Base-by-base conservation (phyloP, 2,113 vertebrate genomes). In the Crotalus helleri region DNA sequence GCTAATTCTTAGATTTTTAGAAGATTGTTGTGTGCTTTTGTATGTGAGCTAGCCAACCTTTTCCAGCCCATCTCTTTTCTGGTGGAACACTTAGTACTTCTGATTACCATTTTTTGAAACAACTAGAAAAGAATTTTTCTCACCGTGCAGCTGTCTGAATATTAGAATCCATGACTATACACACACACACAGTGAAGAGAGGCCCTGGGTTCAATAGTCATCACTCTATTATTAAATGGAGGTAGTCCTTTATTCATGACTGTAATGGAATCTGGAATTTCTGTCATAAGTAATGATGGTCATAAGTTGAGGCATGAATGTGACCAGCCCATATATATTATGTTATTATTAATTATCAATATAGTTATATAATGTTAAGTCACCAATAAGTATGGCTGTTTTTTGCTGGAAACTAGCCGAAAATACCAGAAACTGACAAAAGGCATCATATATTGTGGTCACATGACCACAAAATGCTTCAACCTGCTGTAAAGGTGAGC, bases 11-110 rank as follows among this genome's bases (percentile, higher is more conserved):
- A 49, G n/a, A 19, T 81, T 0, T 91, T 90, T 91, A 95, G 51
- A 96, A 46, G 53, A 58, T n/a, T 91, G 92, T 58, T 89, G 0
- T 93, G 92, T 96, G 93, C 90, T 97, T 96, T 95, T 94, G 90
- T 39, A 95, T 94, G 9, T 94, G 95, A 94, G 89, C 92, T 89
- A 89, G 53, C 86, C 93, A 88, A 64, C 94, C 94, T 94, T 51
- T 94, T 93, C 39, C 96, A 93, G 87, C 55, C 17, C 0, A 4
- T 88, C 93, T 88, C 17, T 44, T 93, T 58, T 58, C 3, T 58
- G 64, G 51, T 53, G 23, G 89, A 87, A 46, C 26, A 24, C 0
- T 11, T 93, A 33, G 29, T 91, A 86, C 29, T 26, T 8, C 59
- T 46, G 13, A 21, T 91, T 91, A 55, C 55, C 90, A 54, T 12